Evolutionary conservation across 1,140 invertebrate genomes (phyloP), one percentile per base, ranked within the genome.

Genomic region (Anastatus disparis): DNA sequence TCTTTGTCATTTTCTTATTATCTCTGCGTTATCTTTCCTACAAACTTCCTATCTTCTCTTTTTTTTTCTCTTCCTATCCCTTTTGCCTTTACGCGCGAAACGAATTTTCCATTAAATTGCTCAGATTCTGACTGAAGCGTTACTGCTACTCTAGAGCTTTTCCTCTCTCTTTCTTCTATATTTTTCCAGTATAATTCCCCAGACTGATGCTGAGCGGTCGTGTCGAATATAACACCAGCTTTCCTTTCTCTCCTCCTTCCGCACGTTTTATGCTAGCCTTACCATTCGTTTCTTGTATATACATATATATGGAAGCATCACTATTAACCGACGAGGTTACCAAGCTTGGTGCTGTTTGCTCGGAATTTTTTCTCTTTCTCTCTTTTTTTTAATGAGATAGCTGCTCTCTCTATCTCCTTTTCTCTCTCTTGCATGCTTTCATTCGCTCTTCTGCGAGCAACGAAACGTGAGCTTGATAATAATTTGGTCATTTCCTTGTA

Each of bases 181-280:
- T n/a, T n/a, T n/a, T n/a, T n/a, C n/a, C n/a, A n/a, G n/a, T n/a
- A n/a, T n/a, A n/a, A n/a, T n/a, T n/a, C n/a, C 40, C 40, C 24
- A 46, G 58, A 62, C 38, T 46, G 58, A 62, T 62, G 58, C 58
- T 35, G 55, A 58, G 59, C 27, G 42, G 22, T 22, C 46, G 50
- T 52, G 64, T 67, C 64, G 64, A 67, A 67, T 67, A 56, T 67
- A 46, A 67, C 40, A 46, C 38, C n/a, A n/a, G 53, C 64, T 52
- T 59, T 40, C 10, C 52, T 3, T 27, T 26, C 13, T 27, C 38
- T 61, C 27, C 7, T 35, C 31, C 22, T 48, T 20, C 55, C 12
- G 4, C 48, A 22, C 48, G 7, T 6, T 20, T 15, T 24, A 22
- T n/a, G n/a, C n/a, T n/a, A n/a, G n/a, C n/a, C n/a, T n/a, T n/a